Evolutionary conservation across 2,888 invertebrate genomes (phyloP).

Genomic region (Hypselothyrea guttata): DNA sequence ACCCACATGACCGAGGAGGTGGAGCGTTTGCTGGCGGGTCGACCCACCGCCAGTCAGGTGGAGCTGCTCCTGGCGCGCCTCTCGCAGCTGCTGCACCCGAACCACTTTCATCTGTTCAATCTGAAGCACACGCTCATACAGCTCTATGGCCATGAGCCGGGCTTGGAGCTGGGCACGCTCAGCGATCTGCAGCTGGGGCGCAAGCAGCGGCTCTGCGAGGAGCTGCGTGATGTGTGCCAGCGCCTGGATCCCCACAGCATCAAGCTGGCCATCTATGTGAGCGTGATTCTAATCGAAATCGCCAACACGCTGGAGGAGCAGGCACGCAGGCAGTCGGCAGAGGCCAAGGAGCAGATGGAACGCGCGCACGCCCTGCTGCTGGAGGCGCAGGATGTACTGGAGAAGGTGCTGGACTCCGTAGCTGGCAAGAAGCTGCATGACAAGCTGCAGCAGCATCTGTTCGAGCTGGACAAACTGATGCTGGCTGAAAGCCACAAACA

Average conservation of each 20-base stretch:
- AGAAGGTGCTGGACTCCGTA: conserved; percentile 79
- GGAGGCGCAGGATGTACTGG: conserved; percentile 71
- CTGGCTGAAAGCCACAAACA: conserved; percentile 31
- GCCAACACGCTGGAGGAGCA: conserved; percentile 84
- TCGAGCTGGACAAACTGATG: conserved; percentile 56
- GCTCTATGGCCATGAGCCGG: conserved; percentile 88
- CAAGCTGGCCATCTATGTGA: conserved; percentile 88
- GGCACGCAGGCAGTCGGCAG: conserved; percentile 79
- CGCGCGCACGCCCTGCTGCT: conserved; percentile 61
- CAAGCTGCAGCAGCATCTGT: conserved; percentile 46
- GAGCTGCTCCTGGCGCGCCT: conserved; percentile 87
- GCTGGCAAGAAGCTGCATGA: conserved; percentile 78
- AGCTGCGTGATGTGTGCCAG: conserved; percentile 85
- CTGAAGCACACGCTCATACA: conserved; percentile 92
- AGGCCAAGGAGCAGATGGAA: conserved; percentile 44
- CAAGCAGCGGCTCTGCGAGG: conserved; percentile 87
- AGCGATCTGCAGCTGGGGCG: conserved; percentile 85
- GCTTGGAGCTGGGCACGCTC: conserved; percentile 84
- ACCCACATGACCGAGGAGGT: conserved; percentile 90
- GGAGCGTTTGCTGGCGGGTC: conserved; percentile 84
- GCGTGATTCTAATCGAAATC: conserved; percentile 90
- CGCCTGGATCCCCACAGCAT: conserved; percentile 89
- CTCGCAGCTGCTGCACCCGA: conserved; percentile 89
- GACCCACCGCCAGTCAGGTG: conserved; percentile 84
- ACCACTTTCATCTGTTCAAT: conserved; percentile 92